Evolutionary conservation across 2,888 invertebrate species (phyloP), one percentile per base, ranked within the genome.

Genomic region (Ophraella communa): DNA sequence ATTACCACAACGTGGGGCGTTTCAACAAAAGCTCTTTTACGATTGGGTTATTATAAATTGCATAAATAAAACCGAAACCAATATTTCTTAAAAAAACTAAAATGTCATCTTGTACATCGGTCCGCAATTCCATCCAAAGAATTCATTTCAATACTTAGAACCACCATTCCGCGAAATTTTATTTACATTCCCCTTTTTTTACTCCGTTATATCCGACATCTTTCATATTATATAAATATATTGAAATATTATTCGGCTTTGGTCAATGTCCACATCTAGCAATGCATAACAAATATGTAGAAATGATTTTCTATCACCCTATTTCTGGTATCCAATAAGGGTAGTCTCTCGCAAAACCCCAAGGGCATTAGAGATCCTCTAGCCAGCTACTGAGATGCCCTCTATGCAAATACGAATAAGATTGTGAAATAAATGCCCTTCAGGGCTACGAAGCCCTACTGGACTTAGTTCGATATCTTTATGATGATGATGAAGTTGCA

Each of bases 211-310:
- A 69, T 70, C 68, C 67, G 69, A 71, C 44, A 52, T 59, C 64
- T 27, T 55, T 51, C 49, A 51, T 23, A 51, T 51, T 24, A 21
- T 45, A 73, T 68, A 68, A 78, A 79, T 81, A 81, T 81, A 81
- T 81, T 81, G 80, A 81, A 81, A 81, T 81, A 81, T 81, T 81
- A 81, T 81, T 78, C 80, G 67, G 57, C 67, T 64, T 69, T 77
- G 79, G 77, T 76, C 80, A 78, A 75, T 80, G 81, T 80, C 80
- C 80, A 80, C 80, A 78, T 68, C 71, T 78, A 79, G 79, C 81
- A 81, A 81, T 81, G 81, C 81, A 81, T 81, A 81, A 80, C 80
- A 81, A 81, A 81, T 80, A 80, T 78, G 56, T 57, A 75, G 73
- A 77, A 79, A 79, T 80, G 78, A 79, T 79, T 78, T 68, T 78